These are phyloP conservation scores for Luperina nickerlii DNA, from an alignment of 2,888 invertebrate genomes.

Conservation along the genomic window DNA sequence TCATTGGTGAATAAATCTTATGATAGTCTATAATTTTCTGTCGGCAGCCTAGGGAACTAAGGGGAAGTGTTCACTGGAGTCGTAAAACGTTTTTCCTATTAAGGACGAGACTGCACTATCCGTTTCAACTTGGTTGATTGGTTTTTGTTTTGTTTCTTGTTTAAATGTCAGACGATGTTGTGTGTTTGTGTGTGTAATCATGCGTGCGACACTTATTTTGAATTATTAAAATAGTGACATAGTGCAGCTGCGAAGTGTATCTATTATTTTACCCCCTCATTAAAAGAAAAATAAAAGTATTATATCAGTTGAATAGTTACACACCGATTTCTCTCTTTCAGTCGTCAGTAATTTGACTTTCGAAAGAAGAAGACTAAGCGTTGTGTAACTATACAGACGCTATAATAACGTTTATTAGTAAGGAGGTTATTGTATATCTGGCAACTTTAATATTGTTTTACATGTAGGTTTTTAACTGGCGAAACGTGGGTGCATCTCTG, in stretches of 20 bases:
- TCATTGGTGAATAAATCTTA: conserved; percentile 48
- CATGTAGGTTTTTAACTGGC: neutral
- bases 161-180: neutral
- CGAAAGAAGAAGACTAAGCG: no score
- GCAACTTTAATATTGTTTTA: neutral
- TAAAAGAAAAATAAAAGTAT: no score
- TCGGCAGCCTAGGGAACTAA: conserved; percentile 16
- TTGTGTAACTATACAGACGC: neutral
- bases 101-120: conserved; percentile 37
- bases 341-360: no score
- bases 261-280: neutral
- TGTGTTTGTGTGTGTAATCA: neutral
- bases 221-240: neutral
- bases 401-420: no score
- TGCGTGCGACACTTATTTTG: neutral
- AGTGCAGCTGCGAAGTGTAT: neutral
- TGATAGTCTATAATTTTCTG: conserved; percentile 54
- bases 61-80: conserved; percentile 22
- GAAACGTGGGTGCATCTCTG: neutral
- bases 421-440: neutral
- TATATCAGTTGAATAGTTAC: no score
- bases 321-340: no score
- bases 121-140: conserved; percentile 8
- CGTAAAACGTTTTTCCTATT: conserved; percentile 21
- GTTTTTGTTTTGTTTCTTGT: conserved; percentile 26